These are phyloP conservation scores for Oryzias curvinotus DNA, from an alignment of 2,113 vertebrate species.

Conservation along the genomic window DNA sequence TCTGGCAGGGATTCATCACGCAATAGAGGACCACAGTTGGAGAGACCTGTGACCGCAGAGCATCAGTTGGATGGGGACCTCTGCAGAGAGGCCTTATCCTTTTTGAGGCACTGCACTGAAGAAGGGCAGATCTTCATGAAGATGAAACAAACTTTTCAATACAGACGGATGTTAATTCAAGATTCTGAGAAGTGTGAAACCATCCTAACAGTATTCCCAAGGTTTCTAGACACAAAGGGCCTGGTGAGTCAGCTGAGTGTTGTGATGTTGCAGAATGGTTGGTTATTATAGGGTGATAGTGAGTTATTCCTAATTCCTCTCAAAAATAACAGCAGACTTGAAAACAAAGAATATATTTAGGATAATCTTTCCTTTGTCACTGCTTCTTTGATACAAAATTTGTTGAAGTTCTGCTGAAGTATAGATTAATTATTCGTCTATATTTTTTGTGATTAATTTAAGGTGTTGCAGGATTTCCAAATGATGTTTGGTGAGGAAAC, in stretches of 20 bases:
- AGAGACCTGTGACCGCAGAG: conserved; percentile 10
- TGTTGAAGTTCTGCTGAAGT: neutral
- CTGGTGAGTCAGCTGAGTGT: neutral
- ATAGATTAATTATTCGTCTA: too few species aligned
- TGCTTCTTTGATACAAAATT: neutral
- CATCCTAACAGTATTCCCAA: too few species aligned
- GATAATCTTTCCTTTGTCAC: too few species aligned
- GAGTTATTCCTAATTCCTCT: neutral
- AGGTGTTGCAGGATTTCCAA: neutral
- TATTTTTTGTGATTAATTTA: neutral
- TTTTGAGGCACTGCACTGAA: conserved; percentile 5
- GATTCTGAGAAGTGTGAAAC: too few species aligned
- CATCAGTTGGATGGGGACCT: conserved; percentile 6
- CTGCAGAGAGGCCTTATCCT: conserved; percentile 4
- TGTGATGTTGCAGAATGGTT: too few species aligned
- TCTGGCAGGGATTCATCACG: neutral
- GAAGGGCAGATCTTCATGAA: conserved; percentile 6
- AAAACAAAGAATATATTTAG: too few species aligned
- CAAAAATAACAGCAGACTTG: neutral
- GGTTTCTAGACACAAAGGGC: too few species aligned
- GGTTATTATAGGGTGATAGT: neutral
- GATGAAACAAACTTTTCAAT: neutral
- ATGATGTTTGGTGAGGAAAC: neutral
- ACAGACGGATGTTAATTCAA: too few species aligned
- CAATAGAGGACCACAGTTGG: too few species aligned